phyloP scores from a whole-genome alignment of 2,797 vertebrate genomes.

The Peromyscus aztecus region DNA sequence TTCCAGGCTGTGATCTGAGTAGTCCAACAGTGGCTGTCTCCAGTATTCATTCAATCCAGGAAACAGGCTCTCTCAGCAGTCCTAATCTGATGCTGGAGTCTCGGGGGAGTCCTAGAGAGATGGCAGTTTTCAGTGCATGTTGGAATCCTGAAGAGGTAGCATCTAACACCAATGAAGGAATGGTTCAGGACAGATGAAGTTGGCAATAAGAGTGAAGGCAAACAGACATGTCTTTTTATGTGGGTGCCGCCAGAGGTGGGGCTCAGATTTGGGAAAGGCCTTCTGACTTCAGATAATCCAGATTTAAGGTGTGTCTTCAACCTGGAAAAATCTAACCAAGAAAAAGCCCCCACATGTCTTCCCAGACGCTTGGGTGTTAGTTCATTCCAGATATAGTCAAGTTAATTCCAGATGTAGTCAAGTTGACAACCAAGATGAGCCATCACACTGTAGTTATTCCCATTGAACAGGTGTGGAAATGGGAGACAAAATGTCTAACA shows the following conservation, averaged over 20 bases:
- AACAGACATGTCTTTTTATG: neutral
- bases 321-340: neutral
- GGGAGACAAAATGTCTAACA: neutral
- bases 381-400: neutral
- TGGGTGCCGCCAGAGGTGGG: neutral
- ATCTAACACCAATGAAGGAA: neutral
- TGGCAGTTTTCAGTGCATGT: neutral
- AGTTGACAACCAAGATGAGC: neutral
- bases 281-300: neutral
- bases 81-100: neutral
- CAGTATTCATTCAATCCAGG: neutral
- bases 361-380: neutral
- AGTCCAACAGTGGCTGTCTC: neutral
- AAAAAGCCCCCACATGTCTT: neutral
- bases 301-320: neutral
- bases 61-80: neutral
- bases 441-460: neutral
- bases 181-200: neutral
- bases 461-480: conserved; percentile 6
- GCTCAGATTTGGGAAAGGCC: neutral
- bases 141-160: neutral
- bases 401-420: neutral
- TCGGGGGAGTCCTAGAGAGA: neutral
- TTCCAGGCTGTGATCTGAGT: no score
- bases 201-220: neutral